Base-by-base conservation (phyloP, 2,888 invertebrate genomes). In the Caenorhabditis sulstoni region DNA sequence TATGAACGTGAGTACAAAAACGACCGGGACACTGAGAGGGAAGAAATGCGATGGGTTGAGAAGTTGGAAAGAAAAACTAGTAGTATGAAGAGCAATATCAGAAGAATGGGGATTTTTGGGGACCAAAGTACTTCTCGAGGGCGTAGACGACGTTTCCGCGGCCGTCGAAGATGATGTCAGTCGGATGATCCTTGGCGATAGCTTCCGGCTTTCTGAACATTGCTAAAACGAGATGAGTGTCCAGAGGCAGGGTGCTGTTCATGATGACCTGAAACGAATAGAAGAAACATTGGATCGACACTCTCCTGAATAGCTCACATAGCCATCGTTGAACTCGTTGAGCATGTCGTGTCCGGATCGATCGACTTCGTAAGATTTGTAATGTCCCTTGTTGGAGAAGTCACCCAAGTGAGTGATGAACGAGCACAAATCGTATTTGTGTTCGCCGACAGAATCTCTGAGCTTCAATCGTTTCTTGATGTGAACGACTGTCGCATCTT, bases 221-320 rank as follows among this genome's bases (percentile, higher is more conserved):
- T 4, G 73, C 73, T 7, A 73, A 57, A 16, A 73, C 73, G 12
- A 73, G 39, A 3, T 37, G 49, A 47, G 57, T 57, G 58, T 58
- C 64, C 12, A 14, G 16, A 0, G 50, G 12, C 0, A 64, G 49
- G 5, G 7, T 47, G 11, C 50, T 7, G 44, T 73, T 41, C n/a
- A 64, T 39, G n/a, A 12, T 5, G 7, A 73, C 64, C 73, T 73
- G 57, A 68, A 68, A n/a, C n/a, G n/a, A n/a, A n/a, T n/a, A n/a
- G n/a, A n/a, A n/a, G n/a, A n/a, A n/a, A n/a, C n/a, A n/a, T n/a
- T n/a, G n/a, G n/a, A n/a, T n/a, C n/a, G n/a, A n/a, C n/a, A n/a
- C n/a, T n/a, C n/a, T n/a, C n/a, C 41, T 53, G 37, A 29, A 22
- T 11, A 12, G 29, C 52, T 49, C 22, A 67, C 67, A 37, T 39